A percentile compares a stretch with the other conserved stretches of the same genome.
Conservation (phyloP, 2,113 vertebrate species). For the Ondatra zibethicus region DNA sequence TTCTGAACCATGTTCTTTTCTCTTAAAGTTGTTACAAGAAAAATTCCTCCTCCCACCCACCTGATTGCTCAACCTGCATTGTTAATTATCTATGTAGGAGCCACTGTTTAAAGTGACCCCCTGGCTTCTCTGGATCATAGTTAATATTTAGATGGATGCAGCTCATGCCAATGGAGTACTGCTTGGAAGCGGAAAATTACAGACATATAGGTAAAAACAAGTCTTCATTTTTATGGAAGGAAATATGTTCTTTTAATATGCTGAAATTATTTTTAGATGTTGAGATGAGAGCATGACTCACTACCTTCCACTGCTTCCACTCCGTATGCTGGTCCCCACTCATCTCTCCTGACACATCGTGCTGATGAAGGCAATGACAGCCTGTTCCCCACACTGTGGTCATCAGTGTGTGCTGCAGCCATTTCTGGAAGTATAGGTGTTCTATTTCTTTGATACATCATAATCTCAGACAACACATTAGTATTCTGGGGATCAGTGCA, state of each 20-base stretch:
- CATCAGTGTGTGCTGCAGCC: conserved; percentile 35
- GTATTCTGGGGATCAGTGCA: background rate
- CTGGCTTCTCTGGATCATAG: conserved; percentile 60
- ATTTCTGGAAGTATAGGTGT: conserved; percentile 13
- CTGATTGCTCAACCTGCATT: conserved; percentile 40
- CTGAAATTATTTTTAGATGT: conserved; percentile 81
- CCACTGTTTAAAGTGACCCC: conserved; percentile 68
- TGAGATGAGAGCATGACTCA: conserved; percentile 80
- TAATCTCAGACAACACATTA: background rate
- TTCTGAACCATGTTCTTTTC: conserved; percentile 64
- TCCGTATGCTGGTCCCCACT: conserved; percentile 75
- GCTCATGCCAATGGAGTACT: conserved; percentile 36
- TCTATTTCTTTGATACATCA: background rate
- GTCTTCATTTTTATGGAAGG: conserved; percentile 79
- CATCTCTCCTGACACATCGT: conserved; percentile 64
- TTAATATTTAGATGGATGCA: conserved; percentile 66
- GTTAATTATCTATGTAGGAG: conserved; percentile 43
- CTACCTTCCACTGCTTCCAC: conserved; percentile 72
- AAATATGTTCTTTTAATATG: conserved; percentile 82
- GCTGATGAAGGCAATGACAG: conserved; percentile 68
- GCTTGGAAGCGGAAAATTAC: conserved; percentile 80
- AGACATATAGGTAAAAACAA: conserved; percentile 73
- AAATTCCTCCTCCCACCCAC: conserved; percentile 19
- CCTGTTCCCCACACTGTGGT: conserved; percentile 64
- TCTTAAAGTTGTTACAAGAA: conserved; percentile 73